Evolutionary conservation across 64 coral and sea anemone genomes (phyloP).

Genomic region (Stichodactyla helianthus): DNA sequence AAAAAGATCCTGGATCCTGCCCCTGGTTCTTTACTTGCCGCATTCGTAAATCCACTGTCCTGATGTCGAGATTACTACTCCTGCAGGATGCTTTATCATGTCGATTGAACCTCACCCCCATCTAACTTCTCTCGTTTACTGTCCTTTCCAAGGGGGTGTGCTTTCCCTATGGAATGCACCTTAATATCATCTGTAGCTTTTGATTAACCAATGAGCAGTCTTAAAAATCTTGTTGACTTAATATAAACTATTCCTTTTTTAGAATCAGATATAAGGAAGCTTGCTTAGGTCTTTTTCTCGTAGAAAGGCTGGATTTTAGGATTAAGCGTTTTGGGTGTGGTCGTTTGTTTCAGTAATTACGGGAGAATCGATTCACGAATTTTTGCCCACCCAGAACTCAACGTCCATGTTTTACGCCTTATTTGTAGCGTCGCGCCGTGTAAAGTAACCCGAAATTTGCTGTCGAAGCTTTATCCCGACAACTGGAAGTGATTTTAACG

Average conservation of each 20-base stretch:
- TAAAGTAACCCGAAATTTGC: not conserved
- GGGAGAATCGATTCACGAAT: not conserved
- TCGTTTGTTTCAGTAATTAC: not conserved
- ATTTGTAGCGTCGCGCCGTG: not conserved
- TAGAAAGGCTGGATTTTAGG: not conserved
- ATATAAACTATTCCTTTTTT: not conserved
- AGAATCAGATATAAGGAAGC: not conserved
- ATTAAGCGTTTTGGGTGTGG: not conserved
- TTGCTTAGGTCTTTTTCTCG: not conserved
- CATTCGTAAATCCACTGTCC: not conserved
- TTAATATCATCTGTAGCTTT: slow-evolving; percentile 28
- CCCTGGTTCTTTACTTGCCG: not conserved
- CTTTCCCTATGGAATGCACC: slow-evolving; percentile 27
- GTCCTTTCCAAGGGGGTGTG: slow-evolving; percentile 25
- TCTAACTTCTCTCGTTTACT: not conserved
- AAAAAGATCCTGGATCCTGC: no score
- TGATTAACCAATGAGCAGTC: slow-evolving; percentile 1
- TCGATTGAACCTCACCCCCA: not conserved
- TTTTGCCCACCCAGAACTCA: not conserved
- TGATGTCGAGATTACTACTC: not conserved
- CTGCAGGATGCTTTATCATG: not conserved
- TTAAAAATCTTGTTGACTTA: not conserved
- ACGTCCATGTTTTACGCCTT: not conserved
- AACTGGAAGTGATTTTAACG: not conserved
- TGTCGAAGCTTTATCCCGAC: not conserved